Percentiles rank a stretch among this genome's conserved stretches.
Evolutionary conservation across 2,113 vertebrate species (phyloP).

Genomic region (Lepisosteus osseus): DNA sequence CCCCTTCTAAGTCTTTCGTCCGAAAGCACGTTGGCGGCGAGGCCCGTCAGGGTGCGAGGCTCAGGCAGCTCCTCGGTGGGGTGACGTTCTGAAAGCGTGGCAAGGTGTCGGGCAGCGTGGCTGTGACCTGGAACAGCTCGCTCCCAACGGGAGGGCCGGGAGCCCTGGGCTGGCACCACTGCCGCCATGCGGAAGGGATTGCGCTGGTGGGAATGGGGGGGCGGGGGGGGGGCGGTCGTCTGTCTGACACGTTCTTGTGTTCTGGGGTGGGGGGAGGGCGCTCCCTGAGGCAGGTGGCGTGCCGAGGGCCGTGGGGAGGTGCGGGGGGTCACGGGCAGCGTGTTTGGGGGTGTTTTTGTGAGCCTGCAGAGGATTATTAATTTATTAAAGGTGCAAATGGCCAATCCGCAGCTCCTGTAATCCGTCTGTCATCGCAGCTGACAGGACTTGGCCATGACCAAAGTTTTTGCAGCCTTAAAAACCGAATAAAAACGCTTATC

Average conservation of each 20-base stretch:
- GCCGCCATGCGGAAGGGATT: constrained; percentile 4
- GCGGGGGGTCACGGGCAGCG: neutral
- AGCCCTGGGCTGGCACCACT: neutral
- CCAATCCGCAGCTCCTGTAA: constrained; percentile 57
- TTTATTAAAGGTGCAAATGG: constrained; percentile 14
- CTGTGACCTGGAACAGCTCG: neutral
- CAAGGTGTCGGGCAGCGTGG: neutral
- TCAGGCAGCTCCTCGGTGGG: no score
- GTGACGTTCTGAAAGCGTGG: no score
- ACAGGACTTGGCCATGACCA: constrained; percentile 64
- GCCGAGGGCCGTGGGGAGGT: neutral
- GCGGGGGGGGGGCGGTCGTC: constrained; percentile 8
- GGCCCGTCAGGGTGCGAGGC: no score
- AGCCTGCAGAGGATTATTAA: neutral
- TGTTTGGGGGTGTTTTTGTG: neutral
- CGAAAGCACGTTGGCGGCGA: no score
- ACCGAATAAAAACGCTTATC: constrained; percentile 16
- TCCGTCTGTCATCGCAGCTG: constrained; percentile 61
- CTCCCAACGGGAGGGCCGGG: neutral
- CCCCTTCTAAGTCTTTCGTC: no score
- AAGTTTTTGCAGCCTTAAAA: constrained; percentile 63
- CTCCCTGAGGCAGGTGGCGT: neutral
- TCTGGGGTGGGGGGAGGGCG: constrained; percentile 12
- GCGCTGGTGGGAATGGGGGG: constrained; percentile 11
- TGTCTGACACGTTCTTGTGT: constrained; percentile 14